Conservation (phyloP, 2,888 invertebrate species). For the Drymonia ruficornis region DNA sequence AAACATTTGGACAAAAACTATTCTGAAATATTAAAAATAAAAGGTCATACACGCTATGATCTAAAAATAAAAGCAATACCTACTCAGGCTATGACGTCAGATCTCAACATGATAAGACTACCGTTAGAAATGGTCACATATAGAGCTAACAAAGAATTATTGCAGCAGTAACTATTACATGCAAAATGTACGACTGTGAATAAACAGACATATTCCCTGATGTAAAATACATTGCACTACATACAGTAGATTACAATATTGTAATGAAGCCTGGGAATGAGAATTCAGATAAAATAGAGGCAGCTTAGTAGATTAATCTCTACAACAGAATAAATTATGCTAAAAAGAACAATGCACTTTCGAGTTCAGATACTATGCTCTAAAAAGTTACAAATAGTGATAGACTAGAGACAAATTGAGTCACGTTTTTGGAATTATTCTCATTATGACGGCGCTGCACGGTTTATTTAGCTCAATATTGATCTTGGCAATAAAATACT, state of each 20-base stretch:
- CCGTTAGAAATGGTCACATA: conserved; percentile 20
- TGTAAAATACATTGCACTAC: conserved; percentile 31
- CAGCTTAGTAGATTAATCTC: conserved; percentile 18
- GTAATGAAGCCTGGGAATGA: conserved; percentile 43
- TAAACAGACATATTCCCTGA: conserved; percentile 37
- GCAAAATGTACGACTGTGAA: conserved; percentile 46
- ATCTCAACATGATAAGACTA: conserved; percentile 3
- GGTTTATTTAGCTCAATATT: conserved; percentile 11
- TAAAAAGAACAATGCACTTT: conserved; percentile 20
- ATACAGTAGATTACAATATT: conserved; percentile 41
- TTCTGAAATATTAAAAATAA: neutral
- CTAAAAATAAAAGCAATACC: neutral
- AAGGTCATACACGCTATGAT: neutral
- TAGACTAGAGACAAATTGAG: conserved; percentile 9
- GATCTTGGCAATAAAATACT: conserved; percentile 17
- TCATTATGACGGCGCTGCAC: neutral
- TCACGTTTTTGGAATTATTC: neutral
- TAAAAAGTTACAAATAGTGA: conserved; percentile 12
- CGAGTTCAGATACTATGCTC: conserved; percentile 11
- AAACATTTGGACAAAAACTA: too few relatives aligned
- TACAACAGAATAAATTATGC: conserved; percentile 12
- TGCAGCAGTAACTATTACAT: conserved; percentile 2
- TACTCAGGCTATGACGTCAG: neutral
- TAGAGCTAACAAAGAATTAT: conserved; percentile 30
- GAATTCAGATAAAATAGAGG: conserved; percentile 29